Base-by-base conservation (phyloP, 2,797 vertebrate species). In the Aphelocoma californica region DNA sequence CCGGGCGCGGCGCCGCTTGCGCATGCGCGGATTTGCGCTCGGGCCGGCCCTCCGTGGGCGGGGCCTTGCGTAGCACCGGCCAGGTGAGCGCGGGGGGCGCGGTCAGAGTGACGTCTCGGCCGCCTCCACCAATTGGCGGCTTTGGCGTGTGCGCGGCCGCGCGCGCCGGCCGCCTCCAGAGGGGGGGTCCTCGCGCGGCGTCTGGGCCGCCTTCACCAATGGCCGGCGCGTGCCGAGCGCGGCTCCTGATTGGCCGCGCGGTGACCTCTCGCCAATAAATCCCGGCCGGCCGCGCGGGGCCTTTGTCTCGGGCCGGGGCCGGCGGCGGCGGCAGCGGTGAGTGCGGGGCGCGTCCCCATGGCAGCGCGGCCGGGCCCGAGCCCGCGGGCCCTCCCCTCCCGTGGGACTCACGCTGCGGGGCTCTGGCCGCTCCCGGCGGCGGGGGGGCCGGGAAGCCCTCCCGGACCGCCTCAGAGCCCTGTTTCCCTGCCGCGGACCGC, bases 261-360 rank as follows among this genome's bases (percentile, higher is more conserved):
- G 12, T 16, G 21, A 13, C 51, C 44, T 11, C 8, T 2, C 20
- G 34, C 5, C n/a, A 0, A 88, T 86, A 92, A 88, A 88, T 12
- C 0, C 5, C 0, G 45, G 7, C 17, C 21, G 67, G 62, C 34
- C 3, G 62, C 0, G 2, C 14, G 0, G 6, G 36, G 31, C 2
- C 66, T 86, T 92, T 92, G 81, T 94, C 1, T 82, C 4, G 3
- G 14, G 31, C 29, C 12, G 58, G 54, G 24, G 45, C 26, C 10
- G 7, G 53, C 18, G 4, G 31, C 2, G 12, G 38, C 0, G 1
- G n/a, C 6, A 14, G 42, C 25, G 86, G 87, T 91, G 84, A 75
- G 92, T 78, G 74, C 9, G 89, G 26, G 36, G 69, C 14, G 71
- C 32, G 85, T 81, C 10, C 32, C 86, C 45, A 42, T 65, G 86